These are phyloP conservation scores for Parauchenoglanis ngamensis DNA, from an alignment of 2,797 vertebrate genomes.

Conservation along the genomic window DNA sequence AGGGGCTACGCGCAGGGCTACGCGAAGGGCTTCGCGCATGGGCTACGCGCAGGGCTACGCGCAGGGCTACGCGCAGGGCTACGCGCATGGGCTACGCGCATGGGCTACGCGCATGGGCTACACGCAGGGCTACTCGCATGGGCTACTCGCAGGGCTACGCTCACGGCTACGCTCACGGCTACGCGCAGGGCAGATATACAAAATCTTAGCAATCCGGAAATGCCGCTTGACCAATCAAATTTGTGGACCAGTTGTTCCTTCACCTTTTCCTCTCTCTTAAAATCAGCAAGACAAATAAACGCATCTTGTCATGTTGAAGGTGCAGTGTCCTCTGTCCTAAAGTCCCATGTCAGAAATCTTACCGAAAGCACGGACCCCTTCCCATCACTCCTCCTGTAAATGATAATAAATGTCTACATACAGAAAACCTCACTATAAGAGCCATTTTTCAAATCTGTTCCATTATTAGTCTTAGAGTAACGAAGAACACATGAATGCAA, in stretches of 20 bases:
- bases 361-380: background rate
- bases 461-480: background rate
- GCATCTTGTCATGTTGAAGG: background rate
- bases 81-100: too few species aligned
- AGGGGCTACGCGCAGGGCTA: too few species aligned
- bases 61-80: too few species aligned
- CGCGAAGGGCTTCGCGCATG: too few species aligned
- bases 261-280: background rate
- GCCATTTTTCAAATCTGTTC: background rate
- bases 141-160: too few species aligned
- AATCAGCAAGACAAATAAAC: background rate
- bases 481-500: background rate
- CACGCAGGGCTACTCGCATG: too few species aligned
- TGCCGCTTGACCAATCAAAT: background rate
- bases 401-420: background rate
- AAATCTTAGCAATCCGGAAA: background rate
- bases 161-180: too few species aligned
- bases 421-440: background rate
- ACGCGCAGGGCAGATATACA: too few species aligned
- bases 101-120: too few species aligned
- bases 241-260: background rate
- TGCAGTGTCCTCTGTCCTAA: background rate
- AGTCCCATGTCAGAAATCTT: background rate
- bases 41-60: too few species aligned
- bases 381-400: background rate